phyloP scores from a whole-genome alignment of 2,797 vertebrate species.

The Gadopsis marmoratus region DNA sequence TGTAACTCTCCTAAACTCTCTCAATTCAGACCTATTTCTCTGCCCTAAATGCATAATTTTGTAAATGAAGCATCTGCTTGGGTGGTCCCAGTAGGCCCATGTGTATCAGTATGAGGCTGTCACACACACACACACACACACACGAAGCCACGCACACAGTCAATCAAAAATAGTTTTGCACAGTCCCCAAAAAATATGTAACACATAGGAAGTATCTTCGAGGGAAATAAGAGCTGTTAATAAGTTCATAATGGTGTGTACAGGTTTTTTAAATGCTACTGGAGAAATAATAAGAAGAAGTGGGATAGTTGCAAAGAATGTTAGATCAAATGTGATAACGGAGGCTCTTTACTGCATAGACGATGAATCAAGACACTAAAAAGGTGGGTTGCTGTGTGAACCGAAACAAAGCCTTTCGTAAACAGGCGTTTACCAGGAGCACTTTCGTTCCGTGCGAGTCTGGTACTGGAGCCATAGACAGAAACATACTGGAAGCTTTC shows the following conservation, averaged over 20 bases:
- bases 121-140: slow-evolving; percentile 40
- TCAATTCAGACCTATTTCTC: slow-evolving; percentile 75
- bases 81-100: slow-evolving; percentile 73
- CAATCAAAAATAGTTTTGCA: slow-evolving; percentile 61
- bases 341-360: slow-evolving; percentile 12
- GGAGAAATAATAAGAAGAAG: slow-evolving; percentile 3
- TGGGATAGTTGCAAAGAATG: neutral
- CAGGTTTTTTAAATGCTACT: neutral
- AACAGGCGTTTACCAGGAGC: slow-evolving; percentile 19
- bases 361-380: slow-evolving; percentile 15
- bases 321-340: slow-evolving; percentile 16
- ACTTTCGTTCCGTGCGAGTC: slow-evolving; percentile 12
- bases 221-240: too few relatives aligned
- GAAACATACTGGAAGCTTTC: slow-evolving; percentile 21
- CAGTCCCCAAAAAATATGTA: slow-evolving; percentile 35
- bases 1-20: slow-evolving; percentile 63
- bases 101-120: slow-evolving; percentile 54
- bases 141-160: slow-evolving; percentile 30
- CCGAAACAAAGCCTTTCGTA: slow-evolving; percentile 34
- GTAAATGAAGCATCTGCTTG: slow-evolving; percentile 80
- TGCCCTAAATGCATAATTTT: slow-evolving; percentile 82
- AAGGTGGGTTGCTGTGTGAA: slow-evolving; percentile 32
- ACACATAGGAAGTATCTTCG: slow-evolving; percentile 14
- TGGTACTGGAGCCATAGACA: neutral
- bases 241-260: too few relatives aligned